These are phyloP conservation scores for Pyrochroa serraticornis DNA, from an alignment of 2,888 invertebrate species.

Conservation along the genomic window DNA sequence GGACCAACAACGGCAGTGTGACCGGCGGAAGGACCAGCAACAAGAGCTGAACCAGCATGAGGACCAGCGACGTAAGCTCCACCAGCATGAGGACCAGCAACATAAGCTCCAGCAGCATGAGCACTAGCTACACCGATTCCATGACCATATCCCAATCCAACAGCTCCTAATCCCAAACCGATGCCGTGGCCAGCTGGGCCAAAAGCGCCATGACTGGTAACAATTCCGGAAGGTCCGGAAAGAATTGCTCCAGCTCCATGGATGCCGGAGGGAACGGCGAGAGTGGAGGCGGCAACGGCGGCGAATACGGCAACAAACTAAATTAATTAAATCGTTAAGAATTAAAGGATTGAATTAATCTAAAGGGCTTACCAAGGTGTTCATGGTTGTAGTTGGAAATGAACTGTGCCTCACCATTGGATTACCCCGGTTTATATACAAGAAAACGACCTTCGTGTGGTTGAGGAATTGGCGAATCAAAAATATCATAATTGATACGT, in stretches of 20 bases:
- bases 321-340: conserved; percentile 3
- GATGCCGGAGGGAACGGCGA: conserved; percentile 4
- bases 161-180: conserved; percentile 29
- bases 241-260: conserved; percentile 18
- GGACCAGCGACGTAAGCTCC: conserved; percentile 12
- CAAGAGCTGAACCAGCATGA: conserved; percentile 18
- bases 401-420: conserved; percentile 17
- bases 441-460: conserved; percentile 34
- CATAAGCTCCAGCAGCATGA: conserved; percentile 24
- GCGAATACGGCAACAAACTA: conserved; percentile 34
- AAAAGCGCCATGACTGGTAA: conserved; percentile 20
- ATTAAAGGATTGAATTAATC: background rate
- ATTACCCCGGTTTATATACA: conserved; percentile 37
- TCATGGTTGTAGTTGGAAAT: conserved; percentile 33
- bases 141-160: background rate
- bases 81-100: conserved; percentile 1
- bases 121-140: background rate
- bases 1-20: conserved; percentile 14
- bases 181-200: conserved; percentile 16
- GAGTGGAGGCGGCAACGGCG: conserved; percentile 33
- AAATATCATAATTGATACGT: conserved; percentile 24
- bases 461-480: conserved; percentile 1
- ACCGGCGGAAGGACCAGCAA: conserved; percentile 10
- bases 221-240: conserved; percentile 21
- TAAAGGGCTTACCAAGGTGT: conserved; percentile 33